These are phyloP conservation scores for Apamea monoglypha DNA, from an alignment of 2,888 invertebrate species.

Conservation along the genomic window DNA sequence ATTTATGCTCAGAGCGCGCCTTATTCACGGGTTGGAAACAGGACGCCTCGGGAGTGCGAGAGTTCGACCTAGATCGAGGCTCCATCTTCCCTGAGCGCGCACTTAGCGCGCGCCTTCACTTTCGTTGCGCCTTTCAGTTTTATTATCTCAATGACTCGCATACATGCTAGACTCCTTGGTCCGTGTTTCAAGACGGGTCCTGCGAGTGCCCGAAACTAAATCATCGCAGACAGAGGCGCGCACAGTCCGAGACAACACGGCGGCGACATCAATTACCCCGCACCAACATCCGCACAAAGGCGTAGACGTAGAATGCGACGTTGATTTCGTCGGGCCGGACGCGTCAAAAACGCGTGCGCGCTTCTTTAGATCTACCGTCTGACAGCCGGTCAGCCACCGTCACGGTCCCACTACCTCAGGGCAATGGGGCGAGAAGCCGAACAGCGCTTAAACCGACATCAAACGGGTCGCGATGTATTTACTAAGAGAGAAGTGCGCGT, in stretches of 20 bases:
- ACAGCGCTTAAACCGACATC: conserved; percentile 82
- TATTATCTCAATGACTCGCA: conserved; percentile 92
- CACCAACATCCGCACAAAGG: conserved; percentile 77
- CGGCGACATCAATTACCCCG: conserved; percentile 69
- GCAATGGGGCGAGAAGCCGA: neutral
- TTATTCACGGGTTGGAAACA: conserved; percentile 83
- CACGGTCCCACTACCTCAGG: neutral
- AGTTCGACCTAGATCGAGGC: conserved; percentile 78
- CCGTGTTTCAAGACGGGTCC: conserved; percentile 92
- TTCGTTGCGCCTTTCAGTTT: conserved; percentile 92
- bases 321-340: conserved; percentile 75
- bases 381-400: conserved; percentile 15
- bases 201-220: conserved; percentile 86
- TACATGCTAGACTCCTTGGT: conserved; percentile 88
- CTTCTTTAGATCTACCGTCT: conserved; percentile 66
- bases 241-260: conserved; percentile 77
- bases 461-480: conserved; percentile 90
- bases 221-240: conserved; percentile 82
- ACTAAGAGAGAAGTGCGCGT: conserved; percentile 82
- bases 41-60: conserved; percentile 91
- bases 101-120: conserved; percentile 87
- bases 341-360: conserved; percentile 74
- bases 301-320: conserved; percentile 71
- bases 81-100: conserved; percentile 85
- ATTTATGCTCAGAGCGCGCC: conserved; percentile 92